Evolutionary conservation across 2,113 vertebrate species (phyloP).

Genomic region (Mohoua ochrocephala): DNA sequence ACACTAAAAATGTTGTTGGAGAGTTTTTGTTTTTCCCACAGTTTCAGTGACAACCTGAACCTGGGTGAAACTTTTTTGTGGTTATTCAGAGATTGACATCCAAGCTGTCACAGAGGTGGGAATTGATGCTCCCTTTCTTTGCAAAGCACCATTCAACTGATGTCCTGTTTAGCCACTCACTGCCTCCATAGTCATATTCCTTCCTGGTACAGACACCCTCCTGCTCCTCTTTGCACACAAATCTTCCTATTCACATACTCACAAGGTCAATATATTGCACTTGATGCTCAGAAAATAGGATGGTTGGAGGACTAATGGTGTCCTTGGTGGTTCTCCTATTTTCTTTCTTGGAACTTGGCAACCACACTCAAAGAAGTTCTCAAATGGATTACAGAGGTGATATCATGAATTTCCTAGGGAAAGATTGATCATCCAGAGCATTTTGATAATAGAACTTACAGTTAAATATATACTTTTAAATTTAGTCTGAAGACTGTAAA

Average conservation of each 20-base stretch:
- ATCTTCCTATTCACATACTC: not conserved
- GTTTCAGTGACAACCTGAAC: not conserved
- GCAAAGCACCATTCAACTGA: not conserved
- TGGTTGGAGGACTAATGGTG: not conserved
- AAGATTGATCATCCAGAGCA: not conserved
- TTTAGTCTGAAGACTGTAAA: not conserved
- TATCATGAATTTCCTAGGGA: not conserved
- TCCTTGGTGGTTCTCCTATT: not conserved
- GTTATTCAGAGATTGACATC: not conserved
- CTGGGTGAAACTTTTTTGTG: not conserved
- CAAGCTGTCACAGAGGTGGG: not conserved
- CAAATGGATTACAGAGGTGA: not conserved
- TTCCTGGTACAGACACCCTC: not conserved
- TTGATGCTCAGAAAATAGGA: not conserved
- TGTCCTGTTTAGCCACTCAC: not conserved
- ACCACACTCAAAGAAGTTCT: not conserved
- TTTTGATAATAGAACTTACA: not conserved
- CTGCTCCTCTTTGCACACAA: not conserved
- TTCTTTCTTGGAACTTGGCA: not conserved
- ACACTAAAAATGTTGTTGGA: not conserved
- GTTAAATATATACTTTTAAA: not conserved
- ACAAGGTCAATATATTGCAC: not conserved
- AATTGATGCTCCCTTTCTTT: not conserved
- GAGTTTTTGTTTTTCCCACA: not conserved
- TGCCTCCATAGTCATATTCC: not conserved